These are phyloP conservation scores for Virgularia gustaviana DNA, from an alignment of 92 coral and sea anemone species.

Conservation along the genomic window DNA sequence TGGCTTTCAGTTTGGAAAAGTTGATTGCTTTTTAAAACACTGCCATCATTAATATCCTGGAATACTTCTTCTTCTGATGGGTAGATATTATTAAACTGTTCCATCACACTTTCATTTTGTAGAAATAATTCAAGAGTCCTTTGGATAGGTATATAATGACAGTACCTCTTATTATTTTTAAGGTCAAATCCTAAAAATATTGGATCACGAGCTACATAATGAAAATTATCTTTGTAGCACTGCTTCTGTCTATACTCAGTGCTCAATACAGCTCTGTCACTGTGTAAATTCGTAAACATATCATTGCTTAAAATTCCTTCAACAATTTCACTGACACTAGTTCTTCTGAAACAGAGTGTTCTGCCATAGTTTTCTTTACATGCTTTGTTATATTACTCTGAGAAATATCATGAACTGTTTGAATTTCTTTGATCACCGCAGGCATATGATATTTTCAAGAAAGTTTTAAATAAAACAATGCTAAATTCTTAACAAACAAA, in stretches of 20 bases:
- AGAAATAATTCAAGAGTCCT: slow-evolving; percentile 54
- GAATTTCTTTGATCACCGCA: background rate
- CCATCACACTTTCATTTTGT: slow-evolving; percentile 48
- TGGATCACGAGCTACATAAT: background rate
- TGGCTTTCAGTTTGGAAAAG: slow-evolving; percentile 38
- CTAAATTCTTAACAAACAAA: background rate
- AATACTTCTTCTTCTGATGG: slow-evolving; percentile 30
- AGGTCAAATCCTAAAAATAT: slow-evolving; percentile 11
- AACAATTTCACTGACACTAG: no score
- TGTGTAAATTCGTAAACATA: background rate
- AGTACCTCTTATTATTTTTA: slow-evolving; percentile 1
- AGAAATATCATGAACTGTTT: slow-evolving; percentile 26
- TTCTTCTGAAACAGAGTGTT: no score
- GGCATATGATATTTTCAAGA: slow-evolving; percentile 11
- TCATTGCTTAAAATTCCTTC: no score
- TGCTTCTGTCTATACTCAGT: slow-evolving; percentile 21
- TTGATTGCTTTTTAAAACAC: slow-evolving; percentile 21
- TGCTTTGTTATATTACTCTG: slow-evolving; percentile 9
- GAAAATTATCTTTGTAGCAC: slow-evolving; percentile 3
- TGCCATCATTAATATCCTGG: slow-evolving; percentile 48
- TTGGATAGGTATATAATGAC: slow-evolving; percentile 57
- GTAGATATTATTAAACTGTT: background rate
- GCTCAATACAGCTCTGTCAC: slow-evolving; percentile 3
- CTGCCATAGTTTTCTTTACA: no score
- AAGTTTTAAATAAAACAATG: slow-evolving; percentile 12